These are phyloP conservation scores for Eumaeus atala DNA, from an alignment of 1,140 invertebrate species.

Conservation along the genomic window DNA sequence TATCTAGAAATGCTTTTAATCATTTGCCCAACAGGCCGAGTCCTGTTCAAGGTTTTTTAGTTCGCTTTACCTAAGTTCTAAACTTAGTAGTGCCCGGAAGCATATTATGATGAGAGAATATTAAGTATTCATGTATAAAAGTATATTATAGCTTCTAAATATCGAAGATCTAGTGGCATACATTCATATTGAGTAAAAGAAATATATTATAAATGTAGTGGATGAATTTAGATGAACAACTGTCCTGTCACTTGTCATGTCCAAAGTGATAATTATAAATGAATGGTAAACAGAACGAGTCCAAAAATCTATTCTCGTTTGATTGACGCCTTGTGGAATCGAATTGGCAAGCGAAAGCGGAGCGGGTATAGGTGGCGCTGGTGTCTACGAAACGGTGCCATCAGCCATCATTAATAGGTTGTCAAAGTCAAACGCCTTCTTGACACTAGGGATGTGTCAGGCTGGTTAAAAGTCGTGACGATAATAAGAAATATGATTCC, in stretches of 20 bases:
- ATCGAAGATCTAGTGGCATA: too few relatives aligned
- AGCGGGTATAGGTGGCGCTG: conserved; percentile 37
- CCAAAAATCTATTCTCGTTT: conserved; percentile 41
- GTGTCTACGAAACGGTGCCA: conserved; percentile 25
- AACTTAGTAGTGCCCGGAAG: too few relatives aligned
- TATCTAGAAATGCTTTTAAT: too few relatives aligned
- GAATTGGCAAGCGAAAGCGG: conserved; percentile 36
- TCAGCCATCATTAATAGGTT: conserved; percentile 53
- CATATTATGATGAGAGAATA: too few relatives aligned
- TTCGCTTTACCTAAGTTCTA: too few relatives aligned
- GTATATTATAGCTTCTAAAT: too few relatives aligned
- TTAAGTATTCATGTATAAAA: too few relatives aligned
- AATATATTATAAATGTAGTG: too few relatives aligned
- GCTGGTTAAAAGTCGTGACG: conserved; percentile 10
- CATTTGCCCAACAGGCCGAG: too few relatives aligned
- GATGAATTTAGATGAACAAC: conserved; percentile 12
- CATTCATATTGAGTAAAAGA: too few relatives aligned
- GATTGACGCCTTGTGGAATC: conserved; percentile 46
- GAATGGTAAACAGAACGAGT: conserved; percentile 29
- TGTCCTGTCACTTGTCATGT: conserved; percentile 23
- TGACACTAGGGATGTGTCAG: conserved; percentile 16
- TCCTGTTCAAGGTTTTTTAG: too few relatives aligned
- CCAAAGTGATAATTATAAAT: conserved; percentile 28
- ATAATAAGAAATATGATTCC: not conserved
- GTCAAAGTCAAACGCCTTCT: conserved; percentile 48